Evolutionary conservation across 2,797 vertebrate genomes (phyloP).

Genomic region (Coranthus polyacanthus): DNA sequence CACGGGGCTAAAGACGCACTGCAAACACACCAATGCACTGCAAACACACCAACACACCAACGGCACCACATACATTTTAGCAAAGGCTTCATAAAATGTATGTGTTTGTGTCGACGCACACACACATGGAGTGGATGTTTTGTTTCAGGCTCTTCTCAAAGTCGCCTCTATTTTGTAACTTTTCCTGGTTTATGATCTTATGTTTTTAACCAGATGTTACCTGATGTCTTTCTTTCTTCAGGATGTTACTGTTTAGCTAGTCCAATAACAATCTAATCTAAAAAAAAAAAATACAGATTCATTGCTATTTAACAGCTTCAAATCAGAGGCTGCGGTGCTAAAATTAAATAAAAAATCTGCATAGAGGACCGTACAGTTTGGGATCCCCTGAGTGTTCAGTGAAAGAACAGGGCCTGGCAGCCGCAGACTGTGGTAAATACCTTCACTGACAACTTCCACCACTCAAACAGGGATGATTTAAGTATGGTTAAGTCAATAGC

Average conservation of each 20-base stretch:
- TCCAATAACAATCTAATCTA: too few relatives aligned
- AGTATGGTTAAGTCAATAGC: background rate
- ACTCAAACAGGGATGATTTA: constrained; percentile 5
- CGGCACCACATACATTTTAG: too few relatives aligned
- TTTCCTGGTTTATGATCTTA: too few relatives aligned
- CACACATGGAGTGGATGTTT: constrained; percentile 19
- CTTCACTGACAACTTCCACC: constrained; percentile 10
- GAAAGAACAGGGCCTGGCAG: background rate
- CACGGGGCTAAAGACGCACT: constrained; percentile 24
- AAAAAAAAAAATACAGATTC: too few relatives aligned
- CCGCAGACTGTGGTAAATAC: background rate
- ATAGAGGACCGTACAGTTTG: background rate
- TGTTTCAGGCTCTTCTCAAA: background rate
- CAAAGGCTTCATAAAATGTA: constrained; percentile 8
- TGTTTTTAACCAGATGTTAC: too few relatives aligned
- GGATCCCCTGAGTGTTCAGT: background rate
- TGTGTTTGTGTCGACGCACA: background rate
- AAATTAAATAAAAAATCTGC: constrained; percentile 2
- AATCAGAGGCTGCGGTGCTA: background rate
- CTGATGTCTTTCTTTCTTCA: too few relatives aligned
- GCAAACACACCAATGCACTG: constrained; percentile 35
- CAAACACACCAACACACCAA: constrained; percentile 34
- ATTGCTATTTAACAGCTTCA: background rate
- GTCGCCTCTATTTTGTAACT: background rate
- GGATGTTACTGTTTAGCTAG: too few relatives aligned